phyloP scores from a whole-genome alignment of 2,113 vertebrate genomes.

The Melanerpes formicivorus region DNA sequence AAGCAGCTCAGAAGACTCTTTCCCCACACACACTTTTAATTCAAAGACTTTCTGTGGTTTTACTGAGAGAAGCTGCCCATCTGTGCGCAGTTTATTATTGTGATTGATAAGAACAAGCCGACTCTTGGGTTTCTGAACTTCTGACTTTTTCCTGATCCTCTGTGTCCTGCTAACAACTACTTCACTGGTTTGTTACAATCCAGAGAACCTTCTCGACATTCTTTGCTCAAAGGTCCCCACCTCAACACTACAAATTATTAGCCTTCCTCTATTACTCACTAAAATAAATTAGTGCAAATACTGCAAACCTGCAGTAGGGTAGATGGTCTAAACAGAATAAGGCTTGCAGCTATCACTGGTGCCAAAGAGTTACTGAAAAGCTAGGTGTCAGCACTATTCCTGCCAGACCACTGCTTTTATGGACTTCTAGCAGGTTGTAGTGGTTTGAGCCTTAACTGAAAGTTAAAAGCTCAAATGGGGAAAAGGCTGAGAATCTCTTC shows the following conservation, averaged over 20 bases:
- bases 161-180: neutral
- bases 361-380: neutral
- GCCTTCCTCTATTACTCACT: neutral
- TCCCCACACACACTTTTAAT: neutral
- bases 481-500: too few species aligned
- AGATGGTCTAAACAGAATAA: neutral
- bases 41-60: constrained; percentile 25
- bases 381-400: neutral
- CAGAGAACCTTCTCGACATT: neutral
- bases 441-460: too few species aligned
- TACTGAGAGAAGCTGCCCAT: neutral
- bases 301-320: neutral
- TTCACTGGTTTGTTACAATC: neutral
- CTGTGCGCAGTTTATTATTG: neutral
- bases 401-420: neutral
- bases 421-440: neutral
- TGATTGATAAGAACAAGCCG: constrained; percentile 7
- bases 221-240: neutral
- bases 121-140: constrained; percentile 14
- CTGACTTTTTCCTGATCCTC: neutral
- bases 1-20: neutral
- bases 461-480: too few species aligned
- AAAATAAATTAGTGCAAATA: neutral
- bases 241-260: neutral
- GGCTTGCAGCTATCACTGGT: neutral